A percentile compares a stretch with the other conserved stretches of the same genome.
Evolutionary conservation across 2,888 invertebrate species (phyloP).

Genomic region (Heliconius charithonia): DNA sequence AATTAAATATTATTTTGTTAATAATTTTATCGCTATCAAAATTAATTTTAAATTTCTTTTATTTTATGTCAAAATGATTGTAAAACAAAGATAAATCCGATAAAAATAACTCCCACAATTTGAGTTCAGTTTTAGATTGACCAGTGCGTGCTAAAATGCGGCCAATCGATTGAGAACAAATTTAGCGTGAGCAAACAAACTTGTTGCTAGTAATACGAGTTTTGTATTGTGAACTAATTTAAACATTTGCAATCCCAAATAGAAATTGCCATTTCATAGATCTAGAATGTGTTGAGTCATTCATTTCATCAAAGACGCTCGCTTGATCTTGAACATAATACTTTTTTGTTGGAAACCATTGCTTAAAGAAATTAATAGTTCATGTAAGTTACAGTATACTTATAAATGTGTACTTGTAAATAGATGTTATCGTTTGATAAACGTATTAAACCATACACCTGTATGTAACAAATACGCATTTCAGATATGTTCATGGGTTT

Average conservation of each 20-base stretch:
- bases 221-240: slow-evolving; percentile 46
- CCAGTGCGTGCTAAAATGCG: slow-evolving; percentile 78
- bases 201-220: slow-evolving; percentile 36
- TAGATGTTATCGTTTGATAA: background rate
- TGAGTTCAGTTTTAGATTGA: slow-evolving; percentile 60
- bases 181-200: slow-evolving; percentile 67
- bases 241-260: slow-evolving; percentile 55
- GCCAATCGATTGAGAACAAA: slow-evolving; percentile 72
- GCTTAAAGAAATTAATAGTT: background rate
- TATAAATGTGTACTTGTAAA: background rate
- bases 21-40: background rate
- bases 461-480: background rate
- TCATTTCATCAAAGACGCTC: slow-evolving; percentile 56
- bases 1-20: background rate
- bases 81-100: background rate
- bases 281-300: slow-evolving; percentile 61
- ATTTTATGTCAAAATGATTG: background rate
- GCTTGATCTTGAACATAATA: slow-evolving; percentile 34
- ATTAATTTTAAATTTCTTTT: background rate
- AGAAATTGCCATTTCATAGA: slow-evolving; percentile 57
- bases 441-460: background rate
- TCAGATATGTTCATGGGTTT: background rate
- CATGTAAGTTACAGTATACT: background rate
- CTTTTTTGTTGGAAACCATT: background rate
- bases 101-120: background rate